Percentiles rank a stretch among this genome's conserved stretches.
Conservation (phyloP, 1,140 invertebrate genomes). For the Drosophila pseudoobscura region DNA sequence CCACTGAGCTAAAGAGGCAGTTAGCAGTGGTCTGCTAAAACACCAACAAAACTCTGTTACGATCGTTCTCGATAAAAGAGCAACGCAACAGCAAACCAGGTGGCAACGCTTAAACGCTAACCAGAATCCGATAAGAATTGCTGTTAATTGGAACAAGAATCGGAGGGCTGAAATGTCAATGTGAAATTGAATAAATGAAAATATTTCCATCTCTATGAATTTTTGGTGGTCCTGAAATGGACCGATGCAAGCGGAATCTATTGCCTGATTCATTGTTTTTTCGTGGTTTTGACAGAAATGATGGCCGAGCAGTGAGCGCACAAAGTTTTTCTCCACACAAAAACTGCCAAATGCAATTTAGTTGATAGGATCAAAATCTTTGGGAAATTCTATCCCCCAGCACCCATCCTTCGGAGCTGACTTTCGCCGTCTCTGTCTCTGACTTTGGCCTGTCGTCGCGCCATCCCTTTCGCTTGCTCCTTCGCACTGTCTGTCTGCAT, state of each 20-base stretch:
- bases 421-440: slow-evolving; percentile 13
- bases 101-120: slow-evolving; percentile 9
- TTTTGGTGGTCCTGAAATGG: too few species aligned
- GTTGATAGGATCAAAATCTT: slow-evolving; percentile 81
- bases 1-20: slow-evolving; percentile 91
- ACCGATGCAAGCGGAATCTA: slow-evolving; percentile 5
- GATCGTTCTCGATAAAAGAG: slow-evolving; percentile 22
- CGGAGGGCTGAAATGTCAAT: too few species aligned
- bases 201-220: too few species aligned
- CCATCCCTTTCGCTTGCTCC: slow-evolving; percentile 4
- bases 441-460: slow-evolving; percentile 37
- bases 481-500: slow-evolving; percentile 25
- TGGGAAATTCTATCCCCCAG: slow-evolving; percentile 29
- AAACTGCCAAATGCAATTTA: slow-evolving; percentile 82
- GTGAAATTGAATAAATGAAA: too few species aligned
- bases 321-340: slow-evolving; percentile 64
- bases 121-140: slow-evolving; percentile 4
- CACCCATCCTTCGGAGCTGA: background rate
- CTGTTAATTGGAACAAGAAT: background rate
- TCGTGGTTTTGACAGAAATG: slow-evolving; percentile 48
- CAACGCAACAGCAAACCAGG: background rate
- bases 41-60: slow-evolving; percentile 11
- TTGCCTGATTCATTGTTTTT: slow-evolving; percentile 48
- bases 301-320: slow-evolving; percentile 42
- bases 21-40: slow-evolving; percentile 5